These are phyloP conservation scores for Pachyseris speciosa DNA, from an alignment of 64 coral and sea anemone species.

Conservation along the genomic window DNA sequence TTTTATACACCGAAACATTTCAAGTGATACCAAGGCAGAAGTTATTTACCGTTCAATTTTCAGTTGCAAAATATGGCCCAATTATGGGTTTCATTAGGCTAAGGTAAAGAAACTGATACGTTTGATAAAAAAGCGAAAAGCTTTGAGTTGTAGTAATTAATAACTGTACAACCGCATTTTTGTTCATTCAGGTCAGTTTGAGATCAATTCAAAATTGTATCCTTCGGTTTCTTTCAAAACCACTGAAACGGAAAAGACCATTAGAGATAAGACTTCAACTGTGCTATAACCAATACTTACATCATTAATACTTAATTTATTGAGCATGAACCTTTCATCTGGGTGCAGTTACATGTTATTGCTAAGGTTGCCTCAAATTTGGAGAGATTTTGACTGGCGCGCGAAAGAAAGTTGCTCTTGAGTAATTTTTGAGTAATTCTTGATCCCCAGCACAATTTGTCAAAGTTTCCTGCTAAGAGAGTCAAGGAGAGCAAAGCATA, in stretches of 20 bases:
- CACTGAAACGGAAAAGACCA: slow-evolving; percentile 2
- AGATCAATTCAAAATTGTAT: background rate
- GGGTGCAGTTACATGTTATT: background rate
- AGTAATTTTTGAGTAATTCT: too few relatives aligned
- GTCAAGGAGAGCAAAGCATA: background rate
- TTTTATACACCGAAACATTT: too few relatives aligned
- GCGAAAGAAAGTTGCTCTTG: background rate
- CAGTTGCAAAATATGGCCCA: too few relatives aligned
- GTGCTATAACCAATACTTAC: background rate
- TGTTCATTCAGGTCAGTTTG: background rate
- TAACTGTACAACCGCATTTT: background rate
- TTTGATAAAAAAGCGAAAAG: too few relatives aligned
- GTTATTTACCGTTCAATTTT: too few relatives aligned
- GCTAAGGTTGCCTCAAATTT: too few relatives aligned
- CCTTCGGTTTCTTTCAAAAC: slow-evolving; percentile 10
- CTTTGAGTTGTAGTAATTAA: background rate
- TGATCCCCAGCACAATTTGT: background rate
- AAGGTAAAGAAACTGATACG: too few relatives aligned
- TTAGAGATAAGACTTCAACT: background rate
- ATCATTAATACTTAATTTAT: background rate
- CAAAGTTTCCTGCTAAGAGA: background rate
- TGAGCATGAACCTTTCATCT: background rate
- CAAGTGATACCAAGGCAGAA: too few relatives aligned
- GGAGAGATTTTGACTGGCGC: too few relatives aligned
- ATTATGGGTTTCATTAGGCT: too few relatives aligned